Evolutionary conservation across 2,797 vertebrate genomes (phyloP).

Genomic region (Acanthurus leucopareius): DNA sequence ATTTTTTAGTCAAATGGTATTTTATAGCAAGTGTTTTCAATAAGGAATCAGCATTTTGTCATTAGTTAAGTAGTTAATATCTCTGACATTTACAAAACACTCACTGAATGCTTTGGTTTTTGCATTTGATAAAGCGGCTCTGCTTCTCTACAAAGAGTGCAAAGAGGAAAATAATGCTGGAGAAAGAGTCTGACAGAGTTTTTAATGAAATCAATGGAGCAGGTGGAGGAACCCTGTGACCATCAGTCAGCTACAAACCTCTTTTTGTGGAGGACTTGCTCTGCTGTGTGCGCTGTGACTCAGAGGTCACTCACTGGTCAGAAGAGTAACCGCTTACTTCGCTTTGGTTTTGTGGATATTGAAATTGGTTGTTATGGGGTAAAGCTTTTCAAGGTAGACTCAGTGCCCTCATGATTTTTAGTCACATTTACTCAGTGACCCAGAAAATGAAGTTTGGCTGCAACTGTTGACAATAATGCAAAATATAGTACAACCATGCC

Average conservation of each 20-base stretch:
- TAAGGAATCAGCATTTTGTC: not conserved
- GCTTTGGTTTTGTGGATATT: not conserved
- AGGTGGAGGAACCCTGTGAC: slow-evolving; percentile 4
- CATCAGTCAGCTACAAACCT: not conserved
- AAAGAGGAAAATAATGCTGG: not conserved
- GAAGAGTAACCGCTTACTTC: slow-evolving; percentile 13
- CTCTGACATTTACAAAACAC: not conserved
- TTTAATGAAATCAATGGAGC: slow-evolving; percentile 13
- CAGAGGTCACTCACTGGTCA: slow-evolving; percentile 24
- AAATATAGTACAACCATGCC: not conserved
- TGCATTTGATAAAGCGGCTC: not conserved
- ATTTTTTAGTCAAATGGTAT: not conserved
- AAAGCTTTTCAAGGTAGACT: not conserved
- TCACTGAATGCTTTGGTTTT: not conserved
- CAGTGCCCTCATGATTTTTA: not conserved
- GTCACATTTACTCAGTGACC: not conserved
- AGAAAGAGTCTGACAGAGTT: slow-evolving; percentile 1
- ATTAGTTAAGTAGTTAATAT: not conserved
- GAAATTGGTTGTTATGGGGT: not conserved
- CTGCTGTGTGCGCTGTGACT: slow-evolving; percentile 19
- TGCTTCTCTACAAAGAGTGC: not conserved
- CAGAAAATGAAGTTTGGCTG: not conserved
- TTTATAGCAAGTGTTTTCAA: not conserved
- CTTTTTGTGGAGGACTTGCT: not conserved
- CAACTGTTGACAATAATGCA: not conserved